These are phyloP conservation scores for Bergia puertoricense DNA, from an alignment of 92 coral and sea anemone species.

Conservation along the genomic window DNA sequence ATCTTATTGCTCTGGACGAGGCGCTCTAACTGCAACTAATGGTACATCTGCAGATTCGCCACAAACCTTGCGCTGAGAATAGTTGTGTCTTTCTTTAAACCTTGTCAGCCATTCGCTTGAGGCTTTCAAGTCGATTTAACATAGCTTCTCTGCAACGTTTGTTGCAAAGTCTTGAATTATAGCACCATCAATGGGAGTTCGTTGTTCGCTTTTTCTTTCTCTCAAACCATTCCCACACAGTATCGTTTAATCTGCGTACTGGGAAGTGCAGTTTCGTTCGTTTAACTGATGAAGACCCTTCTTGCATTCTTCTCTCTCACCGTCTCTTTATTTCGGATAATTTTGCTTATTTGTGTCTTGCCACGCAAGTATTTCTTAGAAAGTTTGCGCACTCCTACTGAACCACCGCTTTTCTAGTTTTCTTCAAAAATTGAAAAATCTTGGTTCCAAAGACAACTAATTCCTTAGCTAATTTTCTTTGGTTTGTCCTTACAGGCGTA, in stretches of 20 bases:
- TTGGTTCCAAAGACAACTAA: slow-evolving; percentile 10
- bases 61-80: slow-evolving; percentile 54
- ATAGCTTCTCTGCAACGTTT: slow-evolving; percentile 41
- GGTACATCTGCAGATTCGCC: slow-evolving; percentile 42
- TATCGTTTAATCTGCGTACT: slow-evolving; percentile 44
- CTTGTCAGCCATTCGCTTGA: slow-evolving; percentile 45
- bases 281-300: slow-evolving; percentile 40
- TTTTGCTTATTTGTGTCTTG: slow-evolving; percentile 13
- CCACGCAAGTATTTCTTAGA: slow-evolving; percentile 23
- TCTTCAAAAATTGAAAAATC: slow-evolving; percentile 19
- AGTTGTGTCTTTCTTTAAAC: slow-evolving; percentile 53
- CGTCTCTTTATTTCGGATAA: slow-evolving; percentile 13
- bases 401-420: slow-evolving; percentile 22
- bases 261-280: slow-evolving; percentile 43
- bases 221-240: slow-evolving; percentile 57
- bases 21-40: no score
- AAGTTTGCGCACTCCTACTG: slow-evolving; percentile 17
- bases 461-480: neutral
- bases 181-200: slow-evolving; percentile 58
- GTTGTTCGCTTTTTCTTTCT: slow-evolving; percentile 44
- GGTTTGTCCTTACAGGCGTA: no score
- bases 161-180: slow-evolving; percentile 47
- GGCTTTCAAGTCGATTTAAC: slow-evolving; percentile 50
- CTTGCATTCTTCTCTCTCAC: slow-evolving; percentile 38
- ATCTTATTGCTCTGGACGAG: no score